Conservation (phyloP, 2,888 invertebrate species). For the Emesis russula region DNA sequence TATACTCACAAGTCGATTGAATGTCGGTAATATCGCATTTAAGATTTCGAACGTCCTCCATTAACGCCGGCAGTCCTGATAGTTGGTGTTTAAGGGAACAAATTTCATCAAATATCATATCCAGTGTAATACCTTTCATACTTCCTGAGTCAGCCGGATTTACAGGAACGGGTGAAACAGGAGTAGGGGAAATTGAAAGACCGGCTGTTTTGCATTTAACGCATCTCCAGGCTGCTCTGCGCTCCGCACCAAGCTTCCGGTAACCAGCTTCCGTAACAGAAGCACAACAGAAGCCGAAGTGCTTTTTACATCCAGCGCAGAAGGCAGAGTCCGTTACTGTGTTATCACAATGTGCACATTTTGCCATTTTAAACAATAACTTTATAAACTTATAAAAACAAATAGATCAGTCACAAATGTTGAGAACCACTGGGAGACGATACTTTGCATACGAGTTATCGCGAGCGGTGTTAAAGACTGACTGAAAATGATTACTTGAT, state of each 20-base stretch:
- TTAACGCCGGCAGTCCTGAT: not conserved
- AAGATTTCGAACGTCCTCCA: not conserved
- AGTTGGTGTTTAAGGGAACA: not conserved
- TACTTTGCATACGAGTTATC: not conserved
- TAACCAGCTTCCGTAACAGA: conserved; percentile 13
- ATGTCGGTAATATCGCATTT: not conserved
- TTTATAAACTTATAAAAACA: too few species aligned
- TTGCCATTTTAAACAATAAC: not conserved
- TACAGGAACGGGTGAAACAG: too few species aligned
- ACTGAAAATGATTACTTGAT: too few species aligned
- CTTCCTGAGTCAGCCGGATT: too few species aligned
- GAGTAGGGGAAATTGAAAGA: not conserved
- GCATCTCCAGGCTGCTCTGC: conserved; percentile 13
- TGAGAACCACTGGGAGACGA: not conserved
- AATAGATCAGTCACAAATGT: not conserved
- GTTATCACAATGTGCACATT: not conserved
- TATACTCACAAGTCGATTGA: not conserved
- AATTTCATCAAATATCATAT: not conserved
- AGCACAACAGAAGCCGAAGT: conserved; percentile 12
- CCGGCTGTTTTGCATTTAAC: not conserved
- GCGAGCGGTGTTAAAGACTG: not conserved
- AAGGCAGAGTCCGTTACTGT: not conserved
- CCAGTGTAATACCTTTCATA: not conserved
- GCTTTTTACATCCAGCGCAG: not conserved
- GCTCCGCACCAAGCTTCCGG: conserved; percentile 3